Conservation (phyloP, 2,888 invertebrate genomes). For the Harpagoxenus sublaevis region DNA sequence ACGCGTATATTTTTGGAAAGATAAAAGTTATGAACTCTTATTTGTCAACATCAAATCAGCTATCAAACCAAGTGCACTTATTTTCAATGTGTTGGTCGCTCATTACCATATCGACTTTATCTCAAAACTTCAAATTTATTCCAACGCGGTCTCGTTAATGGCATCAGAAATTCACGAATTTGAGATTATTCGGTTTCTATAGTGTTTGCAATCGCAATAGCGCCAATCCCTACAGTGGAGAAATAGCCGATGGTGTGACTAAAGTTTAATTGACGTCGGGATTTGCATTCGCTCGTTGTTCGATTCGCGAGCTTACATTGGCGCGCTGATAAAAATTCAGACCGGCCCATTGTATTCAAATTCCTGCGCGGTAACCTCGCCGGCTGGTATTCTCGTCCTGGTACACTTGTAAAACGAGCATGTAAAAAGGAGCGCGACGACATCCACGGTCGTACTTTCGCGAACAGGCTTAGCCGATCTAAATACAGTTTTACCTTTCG, state of each 20-base stretch:
- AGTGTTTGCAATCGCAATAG: slow-evolving; percentile 29
- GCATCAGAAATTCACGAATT: slow-evolving; percentile 31
- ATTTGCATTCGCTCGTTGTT: slow-evolving; percentile 76
- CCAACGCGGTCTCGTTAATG: slow-evolving; percentile 2
- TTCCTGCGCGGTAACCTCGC: slow-evolving; percentile 76
- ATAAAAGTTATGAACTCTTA: background rate
- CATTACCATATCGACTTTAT: background rate
- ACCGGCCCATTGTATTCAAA: slow-evolving; percentile 85
- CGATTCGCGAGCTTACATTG: slow-evolving; percentile 59
- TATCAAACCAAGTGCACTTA: background rate
- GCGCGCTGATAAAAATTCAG: slow-evolving; percentile 84
- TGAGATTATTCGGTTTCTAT: slow-evolving; percentile 34
- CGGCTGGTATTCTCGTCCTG: slow-evolving; percentile 66
- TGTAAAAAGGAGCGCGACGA: slow-evolving; percentile 51
- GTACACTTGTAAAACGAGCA: slow-evolving; percentile 82
- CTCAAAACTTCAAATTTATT: slow-evolving; percentile 8
- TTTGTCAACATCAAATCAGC: background rate
- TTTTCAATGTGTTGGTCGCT: background rate
- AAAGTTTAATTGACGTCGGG: slow-evolving; percentile 82
- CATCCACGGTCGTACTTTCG: slow-evolving; percentile 36
- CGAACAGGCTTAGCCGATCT: slow-evolving; percentile 24
- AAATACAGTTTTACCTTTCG: slow-evolving; percentile 13
- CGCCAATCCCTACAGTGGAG: slow-evolving; percentile 56
- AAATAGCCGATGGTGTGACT: slow-evolving; percentile 73
- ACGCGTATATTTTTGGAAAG: background rate